Conservation (phyloP, 2,797 vertebrate genomes). For the Podargus strigoides region DNA sequence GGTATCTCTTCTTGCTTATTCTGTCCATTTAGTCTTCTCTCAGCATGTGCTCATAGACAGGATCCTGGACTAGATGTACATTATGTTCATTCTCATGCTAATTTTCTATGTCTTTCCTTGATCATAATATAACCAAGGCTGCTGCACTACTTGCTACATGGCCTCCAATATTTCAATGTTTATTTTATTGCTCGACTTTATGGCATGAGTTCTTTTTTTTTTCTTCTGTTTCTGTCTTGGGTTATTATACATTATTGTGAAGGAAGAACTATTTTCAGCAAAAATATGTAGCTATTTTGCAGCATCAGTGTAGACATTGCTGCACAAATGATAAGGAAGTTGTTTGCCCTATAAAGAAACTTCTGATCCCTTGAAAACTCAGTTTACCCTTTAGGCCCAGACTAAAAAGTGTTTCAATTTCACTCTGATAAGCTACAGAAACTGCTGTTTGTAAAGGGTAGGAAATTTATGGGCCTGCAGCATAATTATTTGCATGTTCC, state of each 20-base stretch:
- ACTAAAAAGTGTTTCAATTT: background rate
- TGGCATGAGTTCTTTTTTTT: background rate
- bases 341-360: background rate
- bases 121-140: background rate
- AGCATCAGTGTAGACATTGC: background rate
- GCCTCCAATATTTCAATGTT: background rate
- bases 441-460: background rate
- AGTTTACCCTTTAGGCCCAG: background rate
- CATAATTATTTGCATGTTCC: background rate
- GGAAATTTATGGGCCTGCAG: background rate
- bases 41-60: background rate
- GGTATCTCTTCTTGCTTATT: background rate
- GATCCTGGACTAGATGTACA: background rate
- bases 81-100: background rate
- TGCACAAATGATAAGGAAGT: background rate
- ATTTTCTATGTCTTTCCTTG: background rate
- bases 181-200: background rate
- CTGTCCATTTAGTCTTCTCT: background rate
- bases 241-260: background rate
- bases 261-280: background rate
- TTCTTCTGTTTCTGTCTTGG: background rate
- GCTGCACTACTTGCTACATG: background rate
- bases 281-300: background rate
- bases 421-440: background rate
- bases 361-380: background rate